A percentile compares a stretch with the other conserved stretches of the same genome.
phyloP scores from a whole-genome alignment of 2,888 invertebrate species.

The Plemyria rubiginata region DNA sequence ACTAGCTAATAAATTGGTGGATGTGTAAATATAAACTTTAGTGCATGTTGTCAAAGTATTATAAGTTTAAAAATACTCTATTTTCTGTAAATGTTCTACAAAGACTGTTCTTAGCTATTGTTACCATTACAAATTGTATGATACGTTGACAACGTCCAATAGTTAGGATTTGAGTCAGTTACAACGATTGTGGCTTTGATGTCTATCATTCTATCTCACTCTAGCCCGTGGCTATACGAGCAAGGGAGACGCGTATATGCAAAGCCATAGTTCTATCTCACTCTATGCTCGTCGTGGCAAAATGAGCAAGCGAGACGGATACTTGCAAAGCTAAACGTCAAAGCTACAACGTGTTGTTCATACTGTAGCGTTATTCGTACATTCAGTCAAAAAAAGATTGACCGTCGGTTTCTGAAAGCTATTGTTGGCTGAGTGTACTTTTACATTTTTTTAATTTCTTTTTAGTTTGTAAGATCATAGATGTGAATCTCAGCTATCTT shows the following conservation, averaged over 20 bases:
- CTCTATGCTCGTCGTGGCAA: too few species aligned
- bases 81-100: conserved; percentile 33
- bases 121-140: conserved; percentile 41
- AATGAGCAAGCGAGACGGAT: too few species aligned
- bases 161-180: neutral
- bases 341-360: too few species aligned
- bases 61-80: conserved; percentile 39
- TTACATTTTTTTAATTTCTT: neutral
- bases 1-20: neutral
- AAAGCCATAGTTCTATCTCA: too few species aligned
- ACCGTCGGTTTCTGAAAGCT: too few species aligned
- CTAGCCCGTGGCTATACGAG: too few species aligned
- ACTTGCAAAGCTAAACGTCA: too few species aligned
- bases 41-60: conserved; percentile 75
- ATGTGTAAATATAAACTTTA: conserved; percentile 21
- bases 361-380: too few species aligned
- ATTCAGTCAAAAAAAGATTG: too few species aligned
- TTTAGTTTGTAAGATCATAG: conserved; percentile 16
- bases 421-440: conserved; percentile 4
- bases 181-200: too few species aligned
- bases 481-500: conserved; percentile 56
- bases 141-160: conserved; percentile 72
- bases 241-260: too few species aligned
- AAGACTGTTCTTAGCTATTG: conserved; percentile 41
- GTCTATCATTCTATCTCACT: too few species aligned